A percentile compares a stretch with the other conserved stretches of the same genome.
Conservation (phyloP, 2,888 invertebrate species). For the Bombylius discolor region DNA sequence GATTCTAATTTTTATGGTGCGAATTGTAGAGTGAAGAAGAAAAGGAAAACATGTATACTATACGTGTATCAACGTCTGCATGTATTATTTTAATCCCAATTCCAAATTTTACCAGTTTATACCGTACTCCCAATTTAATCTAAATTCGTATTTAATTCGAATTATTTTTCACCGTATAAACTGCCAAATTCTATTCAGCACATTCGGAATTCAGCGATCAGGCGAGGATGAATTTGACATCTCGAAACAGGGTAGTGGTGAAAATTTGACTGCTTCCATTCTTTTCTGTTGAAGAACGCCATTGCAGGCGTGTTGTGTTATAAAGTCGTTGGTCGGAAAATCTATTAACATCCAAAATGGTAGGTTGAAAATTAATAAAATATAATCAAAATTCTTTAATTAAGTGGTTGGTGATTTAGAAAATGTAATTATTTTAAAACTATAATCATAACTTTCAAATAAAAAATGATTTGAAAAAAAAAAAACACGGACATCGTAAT, state of each 20-base stretch:
- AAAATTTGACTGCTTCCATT: not conserved
- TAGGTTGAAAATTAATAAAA: constrained; percentile 26
- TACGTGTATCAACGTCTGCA: no score
- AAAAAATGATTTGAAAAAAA: not conserved
- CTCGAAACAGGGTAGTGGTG: not conserved
- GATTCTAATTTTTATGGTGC: no score
- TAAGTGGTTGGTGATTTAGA: not conserved
- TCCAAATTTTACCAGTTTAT: no score
- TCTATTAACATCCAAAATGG: constrained; percentile 52
- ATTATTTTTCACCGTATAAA: no score
- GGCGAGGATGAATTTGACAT: no score
- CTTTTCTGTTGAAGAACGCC: constrained; percentile 44
- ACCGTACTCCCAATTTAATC: no score
- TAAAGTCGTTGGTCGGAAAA: constrained; percentile 52
- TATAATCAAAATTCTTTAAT: not conserved
- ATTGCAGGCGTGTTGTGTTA: constrained; percentile 74
- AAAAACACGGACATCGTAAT: not conserved
- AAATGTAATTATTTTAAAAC: not conserved
- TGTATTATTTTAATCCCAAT: no score
- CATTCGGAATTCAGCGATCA: no score
- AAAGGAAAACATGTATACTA: no score
- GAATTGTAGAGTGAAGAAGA: no score
- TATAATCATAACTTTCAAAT: not conserved
- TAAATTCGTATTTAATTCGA: no score
- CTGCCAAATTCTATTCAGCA: no score